Conservation (phyloP, 2,797 vertebrate species). For the Thamnophis elegans region DNA sequence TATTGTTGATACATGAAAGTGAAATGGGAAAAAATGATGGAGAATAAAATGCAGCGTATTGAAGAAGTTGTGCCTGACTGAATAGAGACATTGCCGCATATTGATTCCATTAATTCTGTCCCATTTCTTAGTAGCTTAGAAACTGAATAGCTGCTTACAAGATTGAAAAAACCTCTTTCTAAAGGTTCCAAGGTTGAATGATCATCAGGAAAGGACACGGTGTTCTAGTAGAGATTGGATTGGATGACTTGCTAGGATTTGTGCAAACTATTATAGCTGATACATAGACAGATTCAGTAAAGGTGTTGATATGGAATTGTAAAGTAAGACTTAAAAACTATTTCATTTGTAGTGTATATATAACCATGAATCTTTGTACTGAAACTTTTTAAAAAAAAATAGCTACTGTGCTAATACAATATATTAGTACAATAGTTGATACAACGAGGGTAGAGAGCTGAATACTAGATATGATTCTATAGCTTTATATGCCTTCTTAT, state of each 20-base stretch:
- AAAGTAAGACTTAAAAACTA: neutral
- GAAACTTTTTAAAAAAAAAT: neutral
- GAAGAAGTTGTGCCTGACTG: neutral
- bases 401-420: neutral
- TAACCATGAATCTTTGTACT: neutral
- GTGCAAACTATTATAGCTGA: neutral
- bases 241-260: neutral
- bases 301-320: neutral
- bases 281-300: neutral
- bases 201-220: neutral
- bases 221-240: neutral
- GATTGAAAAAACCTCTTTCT: neutral
- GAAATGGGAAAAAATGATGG: neutral
- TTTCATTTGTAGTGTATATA: neutral
- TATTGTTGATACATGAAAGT: neutral
- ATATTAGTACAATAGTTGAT: neutral
- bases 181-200: neutral
- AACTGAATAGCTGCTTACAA: neutral
- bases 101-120: neutral
- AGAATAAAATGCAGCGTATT: neutral
- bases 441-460: neutral
- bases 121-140: neutral
- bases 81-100: neutral
- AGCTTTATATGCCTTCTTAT: neutral
- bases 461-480: neutral